phyloP scores from a whole-genome alignment of 2,797 vertebrate genomes.

The Peromyscus aztecus region DNA sequence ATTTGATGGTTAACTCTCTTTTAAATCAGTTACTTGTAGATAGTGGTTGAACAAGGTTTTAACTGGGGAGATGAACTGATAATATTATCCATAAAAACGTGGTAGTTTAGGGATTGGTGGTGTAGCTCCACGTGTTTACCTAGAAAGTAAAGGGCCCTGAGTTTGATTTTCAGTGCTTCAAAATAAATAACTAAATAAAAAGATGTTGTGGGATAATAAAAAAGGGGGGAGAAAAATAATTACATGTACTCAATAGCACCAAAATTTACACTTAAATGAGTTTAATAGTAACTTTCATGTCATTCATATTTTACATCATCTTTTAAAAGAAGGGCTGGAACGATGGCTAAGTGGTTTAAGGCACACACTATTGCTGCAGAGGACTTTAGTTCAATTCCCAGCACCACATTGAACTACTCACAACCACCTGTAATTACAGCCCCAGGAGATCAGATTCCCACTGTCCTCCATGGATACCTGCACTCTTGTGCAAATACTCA shows the following conservation, averaged over 20 bases:
- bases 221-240: background rate
- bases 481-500: background rate
- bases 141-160: background rate
- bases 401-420: background rate
- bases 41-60: conserved; percentile 56
- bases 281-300: background rate
- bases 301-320: background rate
- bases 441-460: background rate
- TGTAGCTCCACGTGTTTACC: background rate
- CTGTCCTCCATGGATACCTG: background rate
- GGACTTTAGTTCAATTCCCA: background rate
- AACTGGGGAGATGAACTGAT: background rate
- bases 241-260: background rate
- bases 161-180: background rate
- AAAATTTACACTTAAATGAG: background rate
- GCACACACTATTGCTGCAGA: background rate
- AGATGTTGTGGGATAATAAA: background rate
- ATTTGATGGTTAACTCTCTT: background rate
- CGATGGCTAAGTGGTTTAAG: background rate
- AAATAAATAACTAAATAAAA: background rate
- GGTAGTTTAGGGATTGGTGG: background rate
- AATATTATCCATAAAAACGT: background rate
- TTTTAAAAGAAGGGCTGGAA: background rate
- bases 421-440: background rate
- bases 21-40: background rate